Evolutionary conservation across 1,140 invertebrate genomes (phyloP).

Genomic region (Aporrectodea caliginosa): DNA sequence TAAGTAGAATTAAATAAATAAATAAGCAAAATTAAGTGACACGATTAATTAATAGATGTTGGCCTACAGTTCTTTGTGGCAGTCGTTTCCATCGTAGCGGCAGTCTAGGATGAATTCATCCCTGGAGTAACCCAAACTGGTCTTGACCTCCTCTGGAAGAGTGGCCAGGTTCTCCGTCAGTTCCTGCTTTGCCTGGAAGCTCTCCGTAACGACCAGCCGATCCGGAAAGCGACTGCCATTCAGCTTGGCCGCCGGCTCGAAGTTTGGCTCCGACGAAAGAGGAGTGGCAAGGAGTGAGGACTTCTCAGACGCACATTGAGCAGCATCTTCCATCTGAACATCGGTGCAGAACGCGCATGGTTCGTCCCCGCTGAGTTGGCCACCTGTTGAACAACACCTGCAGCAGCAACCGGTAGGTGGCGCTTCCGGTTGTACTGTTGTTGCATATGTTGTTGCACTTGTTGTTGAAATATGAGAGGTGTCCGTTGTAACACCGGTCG

Average conservation of each 20-base stretch:
- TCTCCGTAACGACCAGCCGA: background rate
- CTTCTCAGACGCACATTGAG: background rate
- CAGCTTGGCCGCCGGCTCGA: background rate
- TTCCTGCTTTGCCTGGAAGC: background rate
- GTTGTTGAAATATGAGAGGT: too few relatives aligned
- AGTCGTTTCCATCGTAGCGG: conserved; percentile 15
- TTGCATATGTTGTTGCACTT: background rate
- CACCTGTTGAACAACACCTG: background rate
- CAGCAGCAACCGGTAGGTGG: background rate
- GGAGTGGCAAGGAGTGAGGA: background rate
- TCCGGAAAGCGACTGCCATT: background rate
- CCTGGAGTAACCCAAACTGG: conserved; percentile 9
- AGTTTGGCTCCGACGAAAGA: background rate
- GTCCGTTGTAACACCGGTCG: background rate
- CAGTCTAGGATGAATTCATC: conserved; percentile 29
- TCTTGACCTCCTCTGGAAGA: conserved; percentile 7
- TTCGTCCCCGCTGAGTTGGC: background rate
- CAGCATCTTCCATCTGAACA: background rate
- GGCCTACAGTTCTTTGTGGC: conserved; percentile 3
- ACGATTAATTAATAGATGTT: too few relatives aligned
- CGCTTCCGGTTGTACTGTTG: background rate
- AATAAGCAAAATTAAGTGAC: too few relatives aligned
- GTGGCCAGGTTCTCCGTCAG: conserved; percentile 11
- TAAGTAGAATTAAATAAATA: too few relatives aligned
- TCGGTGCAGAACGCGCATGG: background rate